Percentiles rank a stretch among this genome's conserved stretches.
These are phyloP conservation scores for Labeo catla DNA, from an alignment of 2,113 vertebrate genomes.

Conservation along the genomic window DNA sequence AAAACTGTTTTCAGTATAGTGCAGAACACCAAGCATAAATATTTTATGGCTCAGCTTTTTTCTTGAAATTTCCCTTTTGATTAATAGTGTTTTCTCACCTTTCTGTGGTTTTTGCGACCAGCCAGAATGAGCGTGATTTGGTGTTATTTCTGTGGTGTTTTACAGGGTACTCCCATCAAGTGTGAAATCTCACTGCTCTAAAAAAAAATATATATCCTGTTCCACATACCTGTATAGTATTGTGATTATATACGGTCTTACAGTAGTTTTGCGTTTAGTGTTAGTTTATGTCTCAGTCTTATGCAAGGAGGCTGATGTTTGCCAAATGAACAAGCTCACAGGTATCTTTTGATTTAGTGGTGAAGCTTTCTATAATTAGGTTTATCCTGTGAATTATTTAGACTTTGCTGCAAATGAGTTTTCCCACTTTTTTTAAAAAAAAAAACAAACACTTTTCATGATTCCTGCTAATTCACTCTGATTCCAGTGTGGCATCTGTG, in stretches of 20 bases:
- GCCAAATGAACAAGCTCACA: not conserved
- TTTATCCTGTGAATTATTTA: not conserved
- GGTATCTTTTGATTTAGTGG: not conserved
- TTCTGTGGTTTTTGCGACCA: not conserved
- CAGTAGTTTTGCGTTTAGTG: not conserved
- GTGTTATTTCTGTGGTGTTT: not conserved
- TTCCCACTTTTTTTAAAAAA: not conserved
- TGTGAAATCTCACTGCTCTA: slow-evolving; percentile 15
- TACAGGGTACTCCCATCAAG: not conserved
- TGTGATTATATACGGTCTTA: not conserved
- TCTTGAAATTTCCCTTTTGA: not conserved
- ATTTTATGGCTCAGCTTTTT: not conserved
- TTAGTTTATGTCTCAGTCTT: not conserved
- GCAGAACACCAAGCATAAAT: not conserved
- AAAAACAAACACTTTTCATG: not conserved
- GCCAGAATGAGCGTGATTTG: not conserved
- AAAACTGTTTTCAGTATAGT: not conserved
- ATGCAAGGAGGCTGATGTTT: no score
- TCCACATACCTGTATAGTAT: not conserved
- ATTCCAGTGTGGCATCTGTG: slow-evolving; percentile 91
- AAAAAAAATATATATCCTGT: not conserved
- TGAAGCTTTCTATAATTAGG: not conserved
- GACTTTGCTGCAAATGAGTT: not conserved
- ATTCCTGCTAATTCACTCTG: slow-evolving; percentile 36
- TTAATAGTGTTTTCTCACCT: not conserved